A percentile compares a stretch with the other conserved stretches of the same genome.
Conservation (phyloP, 2,888 invertebrate genomes). For the Mimumesa dahlbomi region DNA sequence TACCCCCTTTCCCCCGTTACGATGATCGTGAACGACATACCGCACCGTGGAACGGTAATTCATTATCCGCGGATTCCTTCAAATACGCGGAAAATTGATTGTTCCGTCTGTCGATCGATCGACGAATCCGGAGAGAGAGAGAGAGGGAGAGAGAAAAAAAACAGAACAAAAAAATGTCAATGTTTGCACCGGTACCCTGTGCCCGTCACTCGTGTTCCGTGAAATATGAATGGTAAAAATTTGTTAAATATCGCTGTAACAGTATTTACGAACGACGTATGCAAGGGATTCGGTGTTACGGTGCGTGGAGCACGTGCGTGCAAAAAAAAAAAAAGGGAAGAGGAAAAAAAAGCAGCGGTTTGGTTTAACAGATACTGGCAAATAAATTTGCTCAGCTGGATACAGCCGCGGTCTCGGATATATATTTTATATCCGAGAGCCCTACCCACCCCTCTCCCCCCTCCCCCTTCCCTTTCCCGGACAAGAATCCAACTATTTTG, state of each 20-base stretch:
- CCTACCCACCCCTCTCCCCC: too few species aligned
- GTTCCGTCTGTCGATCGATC: constrained; percentile 29
- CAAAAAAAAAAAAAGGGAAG: constrained; percentile 8
- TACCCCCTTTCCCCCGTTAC: not conserved
- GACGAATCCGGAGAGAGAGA: too few species aligned
- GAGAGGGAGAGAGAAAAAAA: too few species aligned
- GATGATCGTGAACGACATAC: constrained; percentile 41
- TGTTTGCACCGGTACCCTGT: constrained; percentile 25
- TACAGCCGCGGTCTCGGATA: constrained; percentile 25
- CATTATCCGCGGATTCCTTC: constrained; percentile 44
- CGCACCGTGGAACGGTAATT: constrained; percentile 47
- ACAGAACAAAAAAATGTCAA: too few species aligned
- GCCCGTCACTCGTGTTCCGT: too few species aligned
- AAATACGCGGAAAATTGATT: constrained; percentile 53
- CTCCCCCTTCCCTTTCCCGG: too few species aligned
- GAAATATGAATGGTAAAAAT: constrained; percentile 57
- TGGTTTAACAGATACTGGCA: constrained; percentile 35
- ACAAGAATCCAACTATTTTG: constrained; percentile 23
- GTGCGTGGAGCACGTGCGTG: too few species aligned
- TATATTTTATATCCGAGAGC: constrained; percentile 35
- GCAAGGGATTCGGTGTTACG: too few species aligned
- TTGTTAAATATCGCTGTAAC: constrained; percentile 51
- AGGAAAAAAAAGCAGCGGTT: constrained; percentile 14
- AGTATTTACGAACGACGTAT: constrained; percentile 39
- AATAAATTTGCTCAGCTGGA: constrained; percentile 50